Percentiles rank a stretch among this genome's conserved stretches.
phyloP scores from a whole-genome alignment of 2,797 vertebrate species.

The Typhlichthys eigenmanni region DNA sequence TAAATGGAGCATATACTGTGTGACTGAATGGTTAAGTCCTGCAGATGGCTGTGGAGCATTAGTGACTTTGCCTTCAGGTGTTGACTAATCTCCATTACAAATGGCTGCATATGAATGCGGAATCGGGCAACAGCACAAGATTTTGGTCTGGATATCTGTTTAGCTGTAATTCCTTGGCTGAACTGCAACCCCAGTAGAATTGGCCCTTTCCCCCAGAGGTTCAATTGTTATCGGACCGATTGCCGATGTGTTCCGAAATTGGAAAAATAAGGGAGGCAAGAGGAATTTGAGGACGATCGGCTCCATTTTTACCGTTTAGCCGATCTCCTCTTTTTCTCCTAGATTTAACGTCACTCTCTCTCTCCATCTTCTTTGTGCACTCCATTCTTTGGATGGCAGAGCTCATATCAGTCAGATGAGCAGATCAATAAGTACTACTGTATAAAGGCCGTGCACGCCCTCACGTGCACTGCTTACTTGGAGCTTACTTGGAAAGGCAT shows the following conservation, averaged over 20 bases:
- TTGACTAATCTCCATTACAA: no score
- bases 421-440: slow-evolving; percentile 65
- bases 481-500: slow-evolving; percentile 23
- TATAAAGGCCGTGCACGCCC: slow-evolving; percentile 26
- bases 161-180: no score
- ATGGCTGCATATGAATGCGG: no score
- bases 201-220: no score
- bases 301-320: slow-evolving; percentile 56
- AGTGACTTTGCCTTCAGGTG: background rate
- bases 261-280: slow-evolving; percentile 31
- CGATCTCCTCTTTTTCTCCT: slow-evolving; percentile 50
- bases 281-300: slow-evolving; percentile 49
- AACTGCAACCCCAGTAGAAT: no score
- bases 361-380: slow-evolving; percentile 57
- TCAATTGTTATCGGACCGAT: no score
- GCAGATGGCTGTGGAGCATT: no score
- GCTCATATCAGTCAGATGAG: slow-evolving; percentile 64
- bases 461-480: background rate
- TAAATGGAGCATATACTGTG: no score
- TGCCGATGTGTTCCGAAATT: no score
- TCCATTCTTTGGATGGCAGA: slow-evolving; percentile 60
- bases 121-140: no score
- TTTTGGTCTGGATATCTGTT: no score
- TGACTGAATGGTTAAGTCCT: no score
- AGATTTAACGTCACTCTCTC: slow-evolving; percentile 61